Evolutionary conservation across 1,140 invertebrate genomes (phyloP).

Genomic region (Mya arenaria): DNA sequence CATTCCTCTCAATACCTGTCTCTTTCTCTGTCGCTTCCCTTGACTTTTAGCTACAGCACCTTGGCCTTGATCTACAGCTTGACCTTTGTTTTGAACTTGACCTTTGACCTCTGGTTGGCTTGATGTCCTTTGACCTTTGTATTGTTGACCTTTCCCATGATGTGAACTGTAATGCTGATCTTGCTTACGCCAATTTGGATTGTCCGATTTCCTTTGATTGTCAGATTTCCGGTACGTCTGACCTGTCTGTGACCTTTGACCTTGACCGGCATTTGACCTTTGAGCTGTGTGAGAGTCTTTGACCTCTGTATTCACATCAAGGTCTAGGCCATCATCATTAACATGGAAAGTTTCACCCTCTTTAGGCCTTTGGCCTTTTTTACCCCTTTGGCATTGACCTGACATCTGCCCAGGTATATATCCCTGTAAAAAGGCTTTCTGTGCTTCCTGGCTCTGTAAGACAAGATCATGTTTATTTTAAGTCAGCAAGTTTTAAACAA

Average conservation of each 20-base stretch:
- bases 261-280: neutral
- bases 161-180: neutral
- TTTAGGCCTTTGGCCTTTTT: neutral
- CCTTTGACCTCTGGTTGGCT: neutral
- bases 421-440: neutral
- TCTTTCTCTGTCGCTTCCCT: slow-evolving; percentile 50
- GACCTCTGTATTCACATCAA: neutral
- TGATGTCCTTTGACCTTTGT: neutral
- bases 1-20: slow-evolving; percentile 10
- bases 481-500: too few species aligned
- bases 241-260: neutral
- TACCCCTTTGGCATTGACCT: neutral
- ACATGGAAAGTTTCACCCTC: neutral
- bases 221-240: too few species aligned
- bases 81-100: slow-evolving; percentile 4
- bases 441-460: slow-evolving; percentile 4
- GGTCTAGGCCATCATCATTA: neutral
- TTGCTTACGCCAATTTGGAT: neutral
- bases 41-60: slow-evolving; percentile 21
- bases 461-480: too few species aligned
- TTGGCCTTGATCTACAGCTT: slow-evolving; percentile 8
- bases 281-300: neutral
- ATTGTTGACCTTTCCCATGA: neutral
- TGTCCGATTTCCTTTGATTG: too few species aligned
- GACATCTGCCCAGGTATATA: neutral